phyloP scores from a whole-genome alignment of 2,888 invertebrate species.

The Bombyx huttoni region DNA sequence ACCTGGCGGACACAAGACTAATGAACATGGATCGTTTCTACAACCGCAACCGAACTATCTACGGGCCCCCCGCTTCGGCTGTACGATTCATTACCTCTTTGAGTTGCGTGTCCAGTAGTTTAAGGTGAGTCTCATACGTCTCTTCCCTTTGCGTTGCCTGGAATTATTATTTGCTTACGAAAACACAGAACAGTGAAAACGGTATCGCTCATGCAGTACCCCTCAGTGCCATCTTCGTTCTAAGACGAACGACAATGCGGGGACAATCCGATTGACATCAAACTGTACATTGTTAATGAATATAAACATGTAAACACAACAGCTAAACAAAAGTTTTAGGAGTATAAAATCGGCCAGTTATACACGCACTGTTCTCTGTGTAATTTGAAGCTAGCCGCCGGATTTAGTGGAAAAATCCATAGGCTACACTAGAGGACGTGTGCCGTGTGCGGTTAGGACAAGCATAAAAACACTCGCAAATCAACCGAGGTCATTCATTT shows the following conservation, averaged over 20 bases:
- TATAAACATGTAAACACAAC: constrained; percentile 25
- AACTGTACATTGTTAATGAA: constrained; percentile 24
- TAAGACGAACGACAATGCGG: constrained; percentile 23
- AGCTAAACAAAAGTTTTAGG: constrained; percentile 27
- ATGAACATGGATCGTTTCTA: constrained; percentile 53
- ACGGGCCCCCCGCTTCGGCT: constrained; percentile 29
- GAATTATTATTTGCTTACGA: constrained; percentile 61
- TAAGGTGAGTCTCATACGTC: constrained; percentile 91
- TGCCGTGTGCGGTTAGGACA: constrained; percentile 58
- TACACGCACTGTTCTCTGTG: constrained; percentile 35
- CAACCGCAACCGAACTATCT: constrained; percentile 61
- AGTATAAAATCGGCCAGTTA: constrained; percentile 27
- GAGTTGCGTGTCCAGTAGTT: constrained; percentile 89
- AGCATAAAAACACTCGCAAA: constrained; percentile 51
- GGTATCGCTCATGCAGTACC: constrained; percentile 46
- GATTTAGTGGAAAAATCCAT: constrained; percentile 26
- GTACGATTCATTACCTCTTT: constrained; percentile 89
- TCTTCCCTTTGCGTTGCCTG: constrained; percentile 97
- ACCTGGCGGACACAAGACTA: constrained; percentile 42
- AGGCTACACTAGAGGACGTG: constrained; percentile 31
- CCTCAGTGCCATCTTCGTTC: constrained; percentile 16
- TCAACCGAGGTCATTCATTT: constrained; percentile 42
- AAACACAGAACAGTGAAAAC: constrained; percentile 56
- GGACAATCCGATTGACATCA: constrained; percentile 18
- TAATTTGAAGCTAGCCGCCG: constrained; percentile 29